Percentiles rank a stretch among this genome's conserved stretches.
phyloP scores from a whole-genome alignment of 2,797 vertebrate species.

The Lepilemur ruficaudatus region DNA sequence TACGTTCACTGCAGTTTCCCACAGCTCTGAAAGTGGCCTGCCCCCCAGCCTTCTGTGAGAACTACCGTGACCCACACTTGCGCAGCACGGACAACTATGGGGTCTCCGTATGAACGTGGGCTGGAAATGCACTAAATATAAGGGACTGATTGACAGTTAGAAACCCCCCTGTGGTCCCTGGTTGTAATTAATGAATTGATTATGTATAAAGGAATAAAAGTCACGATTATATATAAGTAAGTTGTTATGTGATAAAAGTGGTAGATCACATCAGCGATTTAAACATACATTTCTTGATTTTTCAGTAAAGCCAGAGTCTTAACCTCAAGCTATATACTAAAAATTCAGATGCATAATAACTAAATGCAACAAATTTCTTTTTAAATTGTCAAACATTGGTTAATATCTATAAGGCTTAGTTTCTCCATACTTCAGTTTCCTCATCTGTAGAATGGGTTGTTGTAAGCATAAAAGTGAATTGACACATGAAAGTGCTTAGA shows the following conservation, averaged over 20 bases:
- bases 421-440: background rate
- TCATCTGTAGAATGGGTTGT: background rate
- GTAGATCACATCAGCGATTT: background rate
- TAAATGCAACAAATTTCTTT: background rate
- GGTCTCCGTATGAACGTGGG: background rate
- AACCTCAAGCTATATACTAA: background rate
- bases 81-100: too few species aligned
- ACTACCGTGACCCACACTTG: background rate
- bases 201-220: background rate
- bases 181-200: background rate
- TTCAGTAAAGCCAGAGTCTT: background rate
- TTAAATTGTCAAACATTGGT: background rate
- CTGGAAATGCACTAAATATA: background rate
- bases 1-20: background rate
- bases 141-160: background rate
- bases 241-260: background rate
- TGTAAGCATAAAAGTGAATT: background rate
- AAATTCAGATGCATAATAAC: background rate
- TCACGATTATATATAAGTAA: background rate
- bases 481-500: background rate
- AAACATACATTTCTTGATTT: background rate
- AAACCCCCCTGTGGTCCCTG: rapidly evolving
- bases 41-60: background rate
- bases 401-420: background rate
- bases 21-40: background rate